phyloP scores from a whole-genome alignment of 2,888 invertebrate genomes.

The Luperina testacea region DNA sequence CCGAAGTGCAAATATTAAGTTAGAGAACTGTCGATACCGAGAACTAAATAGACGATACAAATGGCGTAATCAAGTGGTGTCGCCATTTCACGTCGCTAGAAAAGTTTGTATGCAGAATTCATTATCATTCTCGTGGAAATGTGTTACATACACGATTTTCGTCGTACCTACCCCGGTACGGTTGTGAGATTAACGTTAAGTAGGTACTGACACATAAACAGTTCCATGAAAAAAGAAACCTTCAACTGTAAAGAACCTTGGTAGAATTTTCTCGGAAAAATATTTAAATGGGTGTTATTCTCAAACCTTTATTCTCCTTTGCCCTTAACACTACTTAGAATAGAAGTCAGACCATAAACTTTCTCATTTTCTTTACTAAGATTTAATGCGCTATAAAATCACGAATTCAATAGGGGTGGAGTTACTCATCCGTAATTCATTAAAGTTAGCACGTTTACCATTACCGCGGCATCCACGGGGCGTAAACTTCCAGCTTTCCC shows the following conservation, averaged over 20 bases:
- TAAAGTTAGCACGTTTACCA: conserved; percentile 86
- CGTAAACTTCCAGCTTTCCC: conserved; percentile 80
- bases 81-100: conserved; percentile 9
- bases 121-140: not conserved
- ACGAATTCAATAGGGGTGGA: conserved; percentile 82
- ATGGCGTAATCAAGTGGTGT: conserved; percentile 19
- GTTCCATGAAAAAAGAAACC: not conserved
- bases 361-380: conserved; percentile 81
- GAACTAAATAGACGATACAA: conserved; percentile 32
- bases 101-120: conserved; percentile 4
- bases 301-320: conserved; percentile 30
- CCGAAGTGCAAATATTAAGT: conserved; percentile 47
- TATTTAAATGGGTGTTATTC: conserved; percentile 3
- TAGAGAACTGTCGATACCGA: conserved; percentile 48
- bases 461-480: conserved; percentile 80
- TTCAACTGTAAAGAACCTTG: not conserved
- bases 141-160: not conserved
- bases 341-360: conserved; percentile 78
- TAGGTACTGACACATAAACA: not conserved
- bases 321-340: conserved; percentile 63
- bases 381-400: conserved; percentile 85
- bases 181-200: not conserved
- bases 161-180: not conserved
- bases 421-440: conserved; percentile 88
- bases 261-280: not conserved